A percentile compares a stretch with the other conserved stretches of the same genome.
Evolutionary conservation across 1,140 invertebrate genomes (phyloP).

Genomic region (Hyles vespertilio): DNA sequence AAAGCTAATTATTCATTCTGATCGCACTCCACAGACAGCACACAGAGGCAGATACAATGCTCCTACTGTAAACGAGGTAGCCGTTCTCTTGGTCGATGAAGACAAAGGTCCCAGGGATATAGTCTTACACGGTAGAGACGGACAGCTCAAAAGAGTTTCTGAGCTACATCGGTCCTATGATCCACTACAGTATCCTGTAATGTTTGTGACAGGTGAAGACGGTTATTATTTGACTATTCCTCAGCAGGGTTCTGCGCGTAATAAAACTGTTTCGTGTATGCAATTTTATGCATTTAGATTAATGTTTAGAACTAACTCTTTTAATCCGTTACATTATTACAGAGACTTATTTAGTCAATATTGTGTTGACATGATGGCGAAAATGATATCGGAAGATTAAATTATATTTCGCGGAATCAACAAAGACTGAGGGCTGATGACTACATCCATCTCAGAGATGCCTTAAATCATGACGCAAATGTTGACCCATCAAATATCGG

Average conservation of each 20-base stretch:
- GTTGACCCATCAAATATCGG: constrained; percentile 16
- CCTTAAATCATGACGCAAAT: constrained; percentile 14
- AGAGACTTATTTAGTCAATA: constrained; percentile 26
- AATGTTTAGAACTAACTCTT: constrained; percentile 15
- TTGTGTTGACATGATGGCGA: constrained; percentile 35
- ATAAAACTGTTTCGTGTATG: no score
- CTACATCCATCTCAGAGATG: no score
- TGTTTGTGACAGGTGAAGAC: constrained; percentile 59
- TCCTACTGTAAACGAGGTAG: constrained; percentile 14
- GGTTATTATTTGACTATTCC: constrained; percentile 48
- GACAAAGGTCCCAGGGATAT: constrained; percentile 20
- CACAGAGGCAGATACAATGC: constrained; percentile 3
- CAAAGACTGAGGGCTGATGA: no score
- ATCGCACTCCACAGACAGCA: background rate
- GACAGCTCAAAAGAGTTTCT: constrained; percentile 25
- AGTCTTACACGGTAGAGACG: constrained; percentile 11
- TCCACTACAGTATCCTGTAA: constrained; percentile 62
- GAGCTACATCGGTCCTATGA: constrained; percentile 61
- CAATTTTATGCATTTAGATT: constrained; percentile 17
- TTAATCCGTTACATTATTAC: constrained; percentile 16
- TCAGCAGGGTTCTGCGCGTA: constrained; percentile 8
- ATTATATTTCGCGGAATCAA: no score
- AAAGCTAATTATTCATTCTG: background rate
- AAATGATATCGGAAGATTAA: no score
- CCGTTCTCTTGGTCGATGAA: constrained; percentile 19